A percentile compares a stretch with the other conserved stretches of the same genome.
Conservation (phyloP, 1,140 invertebrate species). For the Drosophila kepulauana region DNA sequence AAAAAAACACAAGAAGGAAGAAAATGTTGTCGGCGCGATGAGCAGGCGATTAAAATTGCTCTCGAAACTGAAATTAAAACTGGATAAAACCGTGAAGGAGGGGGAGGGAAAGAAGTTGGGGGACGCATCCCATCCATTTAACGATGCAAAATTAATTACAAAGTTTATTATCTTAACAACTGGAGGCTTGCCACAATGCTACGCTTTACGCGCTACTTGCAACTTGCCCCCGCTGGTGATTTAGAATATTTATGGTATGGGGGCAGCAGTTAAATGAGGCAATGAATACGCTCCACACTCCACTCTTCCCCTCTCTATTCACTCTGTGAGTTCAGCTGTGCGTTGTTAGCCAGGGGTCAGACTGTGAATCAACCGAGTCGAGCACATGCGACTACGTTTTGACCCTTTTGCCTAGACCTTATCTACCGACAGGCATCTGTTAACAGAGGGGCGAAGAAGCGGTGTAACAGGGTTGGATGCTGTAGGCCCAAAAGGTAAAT, state of each 20-base stretch:
- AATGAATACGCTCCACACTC: constrained; percentile 35
- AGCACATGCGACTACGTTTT: constrained; percentile 54
- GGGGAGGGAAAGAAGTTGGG: too few species aligned
- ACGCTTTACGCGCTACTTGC: constrained; percentile 23
- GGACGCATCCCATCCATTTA: constrained; percentile 45
- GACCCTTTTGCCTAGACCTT: constrained; percentile 66
- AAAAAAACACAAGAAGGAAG: constrained; percentile 5
- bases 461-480: not conserved
- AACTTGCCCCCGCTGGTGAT: constrained; percentile 62
- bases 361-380: not conserved
- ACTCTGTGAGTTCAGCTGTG: constrained; percentile 10
- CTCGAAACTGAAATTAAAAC: constrained; percentile 41
- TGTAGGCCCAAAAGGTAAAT: constrained; percentile 67
- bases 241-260: constrained; percentile 82
- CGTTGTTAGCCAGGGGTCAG: constrained; percentile 26
- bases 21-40: constrained; percentile 21
- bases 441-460: not conserved
- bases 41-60: constrained; percentile 44
- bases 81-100: not conserved
- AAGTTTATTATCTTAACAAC: constrained; percentile 82
- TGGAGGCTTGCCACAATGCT: constrained; percentile 44
- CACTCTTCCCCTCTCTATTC: too few species aligned
- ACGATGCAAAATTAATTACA: constrained; percentile 83
- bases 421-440: constrained; percentile 66
- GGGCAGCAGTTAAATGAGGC: constrained; percentile 73